Conservation (phyloP, 2,797 vertebrate species). For the Myotis pilosus region DNA sequence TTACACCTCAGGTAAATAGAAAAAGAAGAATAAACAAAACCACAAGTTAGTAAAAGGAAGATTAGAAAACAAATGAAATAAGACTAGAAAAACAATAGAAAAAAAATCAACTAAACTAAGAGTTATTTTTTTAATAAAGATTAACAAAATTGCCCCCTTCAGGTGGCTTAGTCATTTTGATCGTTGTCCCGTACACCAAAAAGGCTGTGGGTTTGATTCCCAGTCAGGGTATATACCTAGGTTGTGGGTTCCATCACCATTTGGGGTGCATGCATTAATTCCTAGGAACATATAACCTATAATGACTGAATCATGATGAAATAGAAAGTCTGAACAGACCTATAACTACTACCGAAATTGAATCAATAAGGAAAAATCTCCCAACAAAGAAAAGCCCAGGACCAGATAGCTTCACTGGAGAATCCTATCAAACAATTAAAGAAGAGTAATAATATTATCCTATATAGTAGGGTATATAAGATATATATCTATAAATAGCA, state of each 20-base stretch:
- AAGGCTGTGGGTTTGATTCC: not conserved
- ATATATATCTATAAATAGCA: not conserved
- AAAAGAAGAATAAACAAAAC: not conserved
- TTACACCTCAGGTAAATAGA: not conserved
- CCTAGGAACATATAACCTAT: not conserved
- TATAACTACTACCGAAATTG: not conserved
- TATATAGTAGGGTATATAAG: not conserved
- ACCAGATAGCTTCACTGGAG: not conserved
- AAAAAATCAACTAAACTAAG: not conserved
- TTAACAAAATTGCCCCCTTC: not conserved
- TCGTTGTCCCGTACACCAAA: not conserved
- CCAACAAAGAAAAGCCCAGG: not conserved
- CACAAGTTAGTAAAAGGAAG: not conserved
- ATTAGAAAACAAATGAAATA: not conserved
- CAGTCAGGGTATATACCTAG: not conserved
- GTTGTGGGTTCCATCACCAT: not conserved
- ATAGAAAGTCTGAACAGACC: not conserved
- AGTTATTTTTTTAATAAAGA: not conserved
- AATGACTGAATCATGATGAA: not conserved
- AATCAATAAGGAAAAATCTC: not conserved
- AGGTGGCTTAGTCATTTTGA: not conserved
- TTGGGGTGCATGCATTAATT: not conserved
- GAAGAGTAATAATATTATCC: not conserved
- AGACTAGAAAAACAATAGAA: not conserved
- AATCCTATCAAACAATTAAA: not conserved